These are phyloP conservation scores for Potamarius usumacintae DNA, from an alignment of 2,113 vertebrate species.

Conservation along the genomic window DNA sequence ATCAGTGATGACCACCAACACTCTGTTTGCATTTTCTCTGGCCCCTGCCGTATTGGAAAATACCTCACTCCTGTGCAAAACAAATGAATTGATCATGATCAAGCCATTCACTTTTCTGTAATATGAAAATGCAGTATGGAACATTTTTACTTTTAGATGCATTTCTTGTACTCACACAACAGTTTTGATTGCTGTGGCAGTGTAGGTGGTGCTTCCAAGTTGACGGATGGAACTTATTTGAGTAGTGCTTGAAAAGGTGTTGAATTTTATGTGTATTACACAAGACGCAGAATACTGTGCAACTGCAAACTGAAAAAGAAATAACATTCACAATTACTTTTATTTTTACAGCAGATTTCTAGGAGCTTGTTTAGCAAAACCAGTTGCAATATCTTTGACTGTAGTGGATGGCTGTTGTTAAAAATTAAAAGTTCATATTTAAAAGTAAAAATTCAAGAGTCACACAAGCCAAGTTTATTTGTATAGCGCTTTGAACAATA, in stretches of 20 bases:
- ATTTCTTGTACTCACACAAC: slow-evolving; percentile 64
- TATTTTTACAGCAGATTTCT: background rate
- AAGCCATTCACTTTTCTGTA: background rate
- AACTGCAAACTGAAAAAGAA: slow-evolving; percentile 69
- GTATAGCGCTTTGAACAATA: too few relatives aligned
- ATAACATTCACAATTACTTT: background rate
- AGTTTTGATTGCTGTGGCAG: slow-evolving; percentile 49
- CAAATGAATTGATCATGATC: background rate
- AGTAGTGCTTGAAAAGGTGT: fast-evolving
- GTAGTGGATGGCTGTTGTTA: background rate
- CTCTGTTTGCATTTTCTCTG: slow-evolving; percentile 57
- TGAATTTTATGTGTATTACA: slow-evolving; percentile 37
- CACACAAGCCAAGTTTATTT: background rate
- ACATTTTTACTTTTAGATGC: background rate
- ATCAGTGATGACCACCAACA: slow-evolving; percentile 74
- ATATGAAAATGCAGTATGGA: background rate
- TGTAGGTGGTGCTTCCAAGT: fast-evolving
- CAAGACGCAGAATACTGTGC: background rate
- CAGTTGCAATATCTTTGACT: background rate
- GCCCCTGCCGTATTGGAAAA: slow-evolving; percentile 23
- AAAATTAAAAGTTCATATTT: background rate
- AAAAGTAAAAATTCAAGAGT: background rate
- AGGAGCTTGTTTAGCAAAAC: background rate
- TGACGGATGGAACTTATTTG: background rate
- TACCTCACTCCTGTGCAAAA: slow-evolving; percentile 34